Base-by-base conservation (phyloP, 2,888 invertebrate genomes). In the Mallateleia sp. region DNA sequence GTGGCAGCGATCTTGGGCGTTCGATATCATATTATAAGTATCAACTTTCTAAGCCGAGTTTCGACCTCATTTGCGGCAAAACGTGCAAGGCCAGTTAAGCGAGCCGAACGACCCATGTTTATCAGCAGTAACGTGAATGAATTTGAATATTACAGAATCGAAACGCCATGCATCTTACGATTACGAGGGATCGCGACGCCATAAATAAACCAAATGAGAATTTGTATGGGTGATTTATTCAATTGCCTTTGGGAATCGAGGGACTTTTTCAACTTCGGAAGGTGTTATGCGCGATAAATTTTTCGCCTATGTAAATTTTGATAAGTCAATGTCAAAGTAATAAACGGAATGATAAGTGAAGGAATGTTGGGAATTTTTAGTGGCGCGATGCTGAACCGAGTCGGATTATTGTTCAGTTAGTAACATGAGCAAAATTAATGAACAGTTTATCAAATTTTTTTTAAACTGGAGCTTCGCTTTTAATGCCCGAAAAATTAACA, bases 31-130 rank as follows among this genome's bases (percentile, higher is more conserved):
- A 67, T 87, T 77, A 87, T 78, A 78, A 85, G 78, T 79, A 71
- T 75, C 58, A 87, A 87, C 83, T 84, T 87, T 81, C 74, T 84
- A 84, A 84, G 87, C 34, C 72, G 58, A 81, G 67, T 81, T 81
- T 80, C 77, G 62, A 87, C 87, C 84, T 87, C 77, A 81, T 84
- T 83, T 84, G 77, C 56, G 50, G 38, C 38, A 45, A 64, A 79
- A 81, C 80, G 87, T 87, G 79, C 71, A 64, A 71, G 72, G 74
- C 77, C 64, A 71, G 84, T 81, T 78, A 71, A 78, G 32, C 62
- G 78, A 62, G 67, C 52, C 32, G 24, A 78, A 62, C 84, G 77
- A 82, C 45, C 66, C 54, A 28, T 25, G 78, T 69, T 85, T 82
- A 79, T 81, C 84, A 74, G 47, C 47, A 50, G 47, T 62, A 60